A percentile compares a stretch with the other conserved stretches of the same genome.
phyloP scores from a whole-genome alignment of 2,113 vertebrate genomes.

The Phocoena sinus region DNA sequence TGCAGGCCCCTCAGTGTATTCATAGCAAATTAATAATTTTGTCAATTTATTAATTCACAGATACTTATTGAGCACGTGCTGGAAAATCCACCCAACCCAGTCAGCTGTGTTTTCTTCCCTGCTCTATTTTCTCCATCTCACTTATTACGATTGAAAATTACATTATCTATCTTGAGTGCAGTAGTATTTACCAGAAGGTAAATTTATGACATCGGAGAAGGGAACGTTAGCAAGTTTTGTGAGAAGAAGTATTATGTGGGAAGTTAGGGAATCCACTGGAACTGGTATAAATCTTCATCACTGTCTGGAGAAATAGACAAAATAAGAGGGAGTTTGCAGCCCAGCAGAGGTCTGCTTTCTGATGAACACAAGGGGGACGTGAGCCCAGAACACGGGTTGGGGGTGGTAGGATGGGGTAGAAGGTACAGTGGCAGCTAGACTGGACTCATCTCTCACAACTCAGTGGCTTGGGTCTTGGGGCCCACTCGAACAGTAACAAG shows the following conservation, averaged over 20 bases:
- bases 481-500: not conserved
- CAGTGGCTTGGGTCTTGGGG: not conserved
- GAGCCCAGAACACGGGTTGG: not conserved
- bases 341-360: not conserved
- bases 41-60: not conserved
- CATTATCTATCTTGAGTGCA: not conserved
- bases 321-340: not conserved
- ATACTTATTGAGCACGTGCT: not conserved
- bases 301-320: not conserved
- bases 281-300: not conserved
- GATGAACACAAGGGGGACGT: not conserved
- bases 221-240: slow-evolving; percentile 1
- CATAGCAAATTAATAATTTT: not conserved
- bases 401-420: not conserved
- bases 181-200: slow-evolving; percentile 13
- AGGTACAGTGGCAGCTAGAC: accelerated
- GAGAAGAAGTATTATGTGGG: slow-evolving; percentile 26
- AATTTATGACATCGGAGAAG: not conserved
- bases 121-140: not conserved
- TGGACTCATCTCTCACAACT: not conserved
- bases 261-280: not conserved
- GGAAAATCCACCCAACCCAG: not conserved
- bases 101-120: not conserved
- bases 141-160: not conserved
- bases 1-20: not conserved